Evolutionary conservation across 2,797 vertebrate species (phyloP).

Genomic region (Myripristis murdjan): DNA sequence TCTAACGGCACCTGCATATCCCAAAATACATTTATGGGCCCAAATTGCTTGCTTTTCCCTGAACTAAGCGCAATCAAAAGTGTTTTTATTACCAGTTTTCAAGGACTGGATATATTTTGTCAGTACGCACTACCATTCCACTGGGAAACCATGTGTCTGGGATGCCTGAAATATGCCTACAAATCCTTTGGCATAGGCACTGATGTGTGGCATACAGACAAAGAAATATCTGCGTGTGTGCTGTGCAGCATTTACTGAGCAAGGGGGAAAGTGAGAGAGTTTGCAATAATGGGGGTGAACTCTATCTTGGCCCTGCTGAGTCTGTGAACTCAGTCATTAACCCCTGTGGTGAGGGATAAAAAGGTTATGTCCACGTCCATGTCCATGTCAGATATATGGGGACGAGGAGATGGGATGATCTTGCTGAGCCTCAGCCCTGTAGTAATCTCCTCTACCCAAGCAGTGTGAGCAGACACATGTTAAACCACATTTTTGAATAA

Average conservation of each 20-base stretch:
- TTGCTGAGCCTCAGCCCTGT: conserved; percentile 15
- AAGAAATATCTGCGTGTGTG: conserved; percentile 30
- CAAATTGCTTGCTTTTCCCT: not conserved
- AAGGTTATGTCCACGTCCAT: conserved; percentile 43
- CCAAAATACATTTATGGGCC: not conserved
- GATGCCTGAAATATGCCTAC: conserved; percentile 3
- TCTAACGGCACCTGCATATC: not conserved
- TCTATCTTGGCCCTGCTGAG: conserved; percentile 46
- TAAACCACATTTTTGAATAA: conserved; percentile 1
- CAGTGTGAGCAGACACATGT: not conserved
- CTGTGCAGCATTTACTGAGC: conserved; percentile 10
- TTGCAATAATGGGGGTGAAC: conserved; percentile 20
- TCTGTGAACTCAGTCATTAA: conserved; percentile 68
- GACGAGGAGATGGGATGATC: conserved; percentile 26
- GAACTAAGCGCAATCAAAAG: not conserved
- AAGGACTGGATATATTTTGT: not conserved
- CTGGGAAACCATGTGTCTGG: not conserved
- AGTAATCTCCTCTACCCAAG: conserved; percentile 2
- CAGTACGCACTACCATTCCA: not conserved
- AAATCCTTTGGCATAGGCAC: not conserved
- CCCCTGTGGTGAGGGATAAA: conserved; percentile 53
- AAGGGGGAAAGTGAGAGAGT: conserved; percentile 6
- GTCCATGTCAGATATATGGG: conserved; percentile 50
- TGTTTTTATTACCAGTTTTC: not conserved
- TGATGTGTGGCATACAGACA: conserved; percentile 23